phyloP scores from a whole-genome alignment of 2,113 vertebrate genomes.

The Fulmarus glacialis region DNA sequence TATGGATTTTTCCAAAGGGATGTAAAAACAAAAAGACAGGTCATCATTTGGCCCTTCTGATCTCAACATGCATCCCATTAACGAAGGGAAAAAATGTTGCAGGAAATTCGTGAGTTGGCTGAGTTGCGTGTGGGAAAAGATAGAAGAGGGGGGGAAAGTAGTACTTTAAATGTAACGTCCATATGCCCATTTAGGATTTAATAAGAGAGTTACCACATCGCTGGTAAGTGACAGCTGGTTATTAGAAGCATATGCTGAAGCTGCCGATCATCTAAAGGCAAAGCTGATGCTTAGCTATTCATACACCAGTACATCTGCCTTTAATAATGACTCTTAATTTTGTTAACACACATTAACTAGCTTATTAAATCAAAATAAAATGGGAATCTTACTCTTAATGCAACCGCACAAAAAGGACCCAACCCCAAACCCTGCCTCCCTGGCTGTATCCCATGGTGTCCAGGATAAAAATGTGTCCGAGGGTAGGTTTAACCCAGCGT shows the following conservation, averaged over 20 bases:
- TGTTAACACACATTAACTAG: slow-evolving; percentile 7
- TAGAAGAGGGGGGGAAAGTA: background rate
- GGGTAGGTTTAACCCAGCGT: background rate
- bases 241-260: slow-evolving; percentile 33
- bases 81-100: background rate
- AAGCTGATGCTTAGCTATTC: slow-evolving; percentile 21
- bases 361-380: slow-evolving; percentile 56
- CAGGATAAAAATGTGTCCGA: background rate
- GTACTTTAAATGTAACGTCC: slow-evolving; percentile 6
- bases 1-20: slow-evolving; percentile 27
- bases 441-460: background rate
- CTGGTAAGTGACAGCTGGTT: slow-evolving; percentile 59
- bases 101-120: slow-evolving; percentile 38
- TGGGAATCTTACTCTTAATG: background rate
- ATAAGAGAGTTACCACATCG: slow-evolving; percentile 47
- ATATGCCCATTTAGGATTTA: slow-evolving; percentile 52
- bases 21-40: background rate
- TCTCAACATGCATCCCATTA: slow-evolving; percentile 47
- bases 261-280: slow-evolving; percentile 42
- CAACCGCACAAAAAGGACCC: background rate
- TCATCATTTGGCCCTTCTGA: slow-evolving; percentile 45
- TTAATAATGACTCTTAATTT: slow-evolving; percentile 63
- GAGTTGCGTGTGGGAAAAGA: slow-evolving; percentile 25
- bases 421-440: background rate
- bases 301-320: slow-evolving; percentile 46